phyloP scores from a whole-genome alignment of 2,888 invertebrate species.

The Microdon myrmicae region DNA sequence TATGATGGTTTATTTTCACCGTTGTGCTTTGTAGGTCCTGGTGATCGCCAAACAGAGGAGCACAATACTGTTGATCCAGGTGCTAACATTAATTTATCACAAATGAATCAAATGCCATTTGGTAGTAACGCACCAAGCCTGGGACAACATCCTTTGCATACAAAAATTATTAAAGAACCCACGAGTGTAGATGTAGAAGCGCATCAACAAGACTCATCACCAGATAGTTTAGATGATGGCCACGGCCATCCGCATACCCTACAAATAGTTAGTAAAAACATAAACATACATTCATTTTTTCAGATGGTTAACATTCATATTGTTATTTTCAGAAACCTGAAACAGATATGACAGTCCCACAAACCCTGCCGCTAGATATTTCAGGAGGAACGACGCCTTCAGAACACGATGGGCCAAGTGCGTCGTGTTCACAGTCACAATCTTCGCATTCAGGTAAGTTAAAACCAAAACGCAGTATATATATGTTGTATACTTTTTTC shows the following conservation, averaged over 20 bases:
- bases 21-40: constrained; percentile 63
- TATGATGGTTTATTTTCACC: not conserved
- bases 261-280: constrained; percentile 64
- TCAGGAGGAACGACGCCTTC: constrained; percentile 67
- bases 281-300: constrained; percentile 21
- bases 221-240: constrained; percentile 69
- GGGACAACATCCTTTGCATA: constrained; percentile 63
- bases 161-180: constrained; percentile 66
- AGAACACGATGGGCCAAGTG: constrained; percentile 65
- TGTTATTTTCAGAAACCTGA: constrained; percentile 63
- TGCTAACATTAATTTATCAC: constrained; percentile 66
- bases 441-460: constrained; percentile 66
- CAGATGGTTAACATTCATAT: constrained; percentile 1
- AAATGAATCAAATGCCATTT: constrained; percentile 69
- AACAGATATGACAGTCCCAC: constrained; percentile 65
- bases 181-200: constrained; percentile 68
- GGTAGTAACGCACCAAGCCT: constrained; percentile 64
- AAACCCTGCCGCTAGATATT: constrained; percentile 66
- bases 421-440: constrained; percentile 60
- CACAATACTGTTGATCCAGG: constrained; percentile 63
- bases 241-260: constrained; percentile 67
- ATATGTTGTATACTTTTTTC: constrained; percentile 38
- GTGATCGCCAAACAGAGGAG: constrained; percentile 70
- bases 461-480: constrained; percentile 2
- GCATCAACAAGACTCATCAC: constrained; percentile 69